Base-by-base conservation (phyloP, 2,797 vertebrate genomes). In the Pangasius sanitwongsei region DNA sequence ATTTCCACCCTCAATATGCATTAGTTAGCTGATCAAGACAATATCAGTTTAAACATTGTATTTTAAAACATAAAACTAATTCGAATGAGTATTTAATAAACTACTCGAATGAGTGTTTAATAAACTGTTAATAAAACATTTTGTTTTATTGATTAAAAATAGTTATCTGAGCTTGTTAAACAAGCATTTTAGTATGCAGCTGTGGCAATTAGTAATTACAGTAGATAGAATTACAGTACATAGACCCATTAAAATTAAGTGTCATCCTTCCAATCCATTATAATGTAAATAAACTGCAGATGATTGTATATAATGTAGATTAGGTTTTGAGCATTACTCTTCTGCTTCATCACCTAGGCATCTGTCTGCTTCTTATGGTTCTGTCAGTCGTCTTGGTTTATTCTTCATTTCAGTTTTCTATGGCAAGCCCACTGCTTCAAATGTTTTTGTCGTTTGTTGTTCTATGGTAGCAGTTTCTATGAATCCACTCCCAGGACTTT, bases 401-500 rank as follows among this genome's bases (percentile, higher is more conserved):
- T 61, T 65, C 59, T 48, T 48, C 28, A 18, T 48, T n/a, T 63
- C 37, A 63, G 59, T 83, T 25, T 67, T 84, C 41, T 31, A 50
- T 50, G 61, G 63, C 61, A 67, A 34, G n/a, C 8, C 15, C 63
- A 84, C 61, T 50, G 28, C n/a, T 84, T 84, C 44, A 23, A 18
- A n/a, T 83, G 4, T 48, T 50, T 83, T 83, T 59, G 1, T 55
- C 2, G 2, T 41, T 82, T 65, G 1, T 48, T 6, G n/a, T 83
- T 9, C 57, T 28, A 59, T n/a, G 18, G 59, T 48, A n/a, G 53
- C 18, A 75, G 55, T 55, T 55, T 88, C 74, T 94, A 95, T 50
- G 92, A 93, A 31, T 89, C 90, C 37, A 95, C 95, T 48, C 97
- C 97, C 25, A 83, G 41, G 37, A 83, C 59, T 48, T 83, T 83